Evolutionary conservation across 2,113 vertebrate genomes (phyloP).

Genomic region (Dolichotis patagonum): DNA sequence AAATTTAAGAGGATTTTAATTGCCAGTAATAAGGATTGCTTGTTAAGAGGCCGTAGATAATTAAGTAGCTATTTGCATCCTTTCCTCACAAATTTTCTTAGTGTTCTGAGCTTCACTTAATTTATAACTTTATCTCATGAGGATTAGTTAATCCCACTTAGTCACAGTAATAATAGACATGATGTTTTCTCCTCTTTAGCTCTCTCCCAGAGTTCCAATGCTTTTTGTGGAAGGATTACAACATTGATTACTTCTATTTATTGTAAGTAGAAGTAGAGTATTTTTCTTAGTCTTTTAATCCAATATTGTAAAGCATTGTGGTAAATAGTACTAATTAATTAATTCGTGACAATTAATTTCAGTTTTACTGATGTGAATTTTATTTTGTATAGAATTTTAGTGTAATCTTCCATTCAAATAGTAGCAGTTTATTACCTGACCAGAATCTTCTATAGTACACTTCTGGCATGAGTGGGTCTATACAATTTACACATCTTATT

Average conservation of each 20-base stretch:
- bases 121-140: constrained; percentile 88
- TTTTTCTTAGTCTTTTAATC: constrained; percentile 75
- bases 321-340: background rate
- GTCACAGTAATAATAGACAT: constrained; percentile 85
- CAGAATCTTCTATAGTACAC: background rate
- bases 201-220: constrained; percentile 75
- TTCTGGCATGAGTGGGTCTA: background rate
- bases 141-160: constrained; percentile 88
- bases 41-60: constrained; percentile 93
- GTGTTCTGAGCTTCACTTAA: constrained; percentile 87
- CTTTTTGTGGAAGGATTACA: constrained; percentile 84
- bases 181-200: constrained; percentile 76
- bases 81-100: constrained; percentile 90
- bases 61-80: constrained; percentile 94
- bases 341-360: constrained; percentile 69
- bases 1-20: constrained; percentile 96
- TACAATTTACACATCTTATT: background rate
- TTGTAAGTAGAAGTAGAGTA: constrained; percentile 65
- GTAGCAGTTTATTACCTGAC: constrained; percentile 24
- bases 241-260: constrained; percentile 84
- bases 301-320: constrained; percentile 53
- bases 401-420: constrained; percentile 42
- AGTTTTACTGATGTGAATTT: constrained; percentile 57
- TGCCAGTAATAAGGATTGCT: constrained; percentile 94
- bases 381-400: constrained; percentile 62